phyloP scores from a whole-genome alignment of 2,888 invertebrate genomes.

The Eupithecia exiguata region DNA sequence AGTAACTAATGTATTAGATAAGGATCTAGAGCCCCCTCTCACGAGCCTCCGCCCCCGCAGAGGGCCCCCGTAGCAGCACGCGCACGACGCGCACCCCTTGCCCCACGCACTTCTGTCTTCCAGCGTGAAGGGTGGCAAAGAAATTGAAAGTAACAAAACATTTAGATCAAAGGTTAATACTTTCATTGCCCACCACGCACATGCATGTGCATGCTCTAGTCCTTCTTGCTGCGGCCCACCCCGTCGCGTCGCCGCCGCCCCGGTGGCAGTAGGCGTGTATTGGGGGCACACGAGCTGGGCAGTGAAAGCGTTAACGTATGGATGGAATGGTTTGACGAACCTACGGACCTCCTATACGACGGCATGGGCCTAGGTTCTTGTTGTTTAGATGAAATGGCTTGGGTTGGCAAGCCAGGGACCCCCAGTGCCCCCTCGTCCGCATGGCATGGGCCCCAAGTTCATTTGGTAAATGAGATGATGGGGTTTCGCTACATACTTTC shows the following conservation, averaged over 20 bases:
- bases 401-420: not conserved
- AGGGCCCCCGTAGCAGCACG: slow-evolving; percentile 78
- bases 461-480: no score
- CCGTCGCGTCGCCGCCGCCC: no score
- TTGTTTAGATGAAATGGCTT: not conserved
- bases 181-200: no score
- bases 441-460: not conserved
- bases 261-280: no score
- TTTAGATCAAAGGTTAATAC: no score
- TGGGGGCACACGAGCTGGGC: no score
- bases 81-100: no score
- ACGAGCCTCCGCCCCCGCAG: slow-evolving; percentile 78
- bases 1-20: slow-evolving; percentile 51
- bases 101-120: slow-evolving; percentile 77
- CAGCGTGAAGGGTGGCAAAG: slow-evolving; percentile 78
- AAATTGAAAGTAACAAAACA: slow-evolving; percentile 67
- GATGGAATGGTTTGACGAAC: not conserved
- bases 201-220: no score
- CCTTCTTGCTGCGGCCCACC: no score
- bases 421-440: not conserved
- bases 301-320: no score
- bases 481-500: no score
- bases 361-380: not conserved
- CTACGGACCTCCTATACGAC: not conserved
- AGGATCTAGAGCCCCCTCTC: slow-evolving; percentile 58